Evolutionary conservation across 2,888 invertebrate genomes (phyloP).

Genomic region (Sinohyriopsis cumingii): DNA sequence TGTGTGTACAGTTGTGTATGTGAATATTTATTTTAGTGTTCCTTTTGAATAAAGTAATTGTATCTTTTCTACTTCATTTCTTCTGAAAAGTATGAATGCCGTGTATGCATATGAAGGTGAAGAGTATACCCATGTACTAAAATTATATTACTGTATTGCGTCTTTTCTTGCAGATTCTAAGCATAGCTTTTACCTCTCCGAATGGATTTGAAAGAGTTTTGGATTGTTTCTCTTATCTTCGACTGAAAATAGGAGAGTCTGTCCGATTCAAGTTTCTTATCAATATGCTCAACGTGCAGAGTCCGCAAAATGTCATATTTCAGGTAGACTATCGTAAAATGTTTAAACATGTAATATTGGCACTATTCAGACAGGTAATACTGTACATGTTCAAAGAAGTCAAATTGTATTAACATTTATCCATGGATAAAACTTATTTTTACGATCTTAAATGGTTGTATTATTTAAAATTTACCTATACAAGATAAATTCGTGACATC

Average conservation of each 20-base stretch:
- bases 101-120: too few relatives aligned
- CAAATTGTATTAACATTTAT: not conserved
- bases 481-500: too few relatives aligned
- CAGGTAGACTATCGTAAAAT: slow-evolving; percentile 38
- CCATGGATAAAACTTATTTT: too few relatives aligned
- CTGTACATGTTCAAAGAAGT: not conserved
- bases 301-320: slow-evolving; percentile 52
- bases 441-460: too few relatives aligned
- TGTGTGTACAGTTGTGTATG: too few relatives aligned
- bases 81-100: too few relatives aligned
- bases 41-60: too few relatives aligned
- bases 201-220: slow-evolving; percentile 88
- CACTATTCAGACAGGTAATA: not conserved
- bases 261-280: slow-evolving; percentile 92
- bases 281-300: slow-evolving; percentile 85
- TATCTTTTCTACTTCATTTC: too few relatives aligned
- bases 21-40: too few relatives aligned
- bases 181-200: slow-evolving; percentile 81
- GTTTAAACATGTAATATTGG: not conserved
- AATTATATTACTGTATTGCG: too few relatives aligned
- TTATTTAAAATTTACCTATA: too few relatives aligned
- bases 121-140: too few relatives aligned
- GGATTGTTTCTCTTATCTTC: slow-evolving; percentile 90
- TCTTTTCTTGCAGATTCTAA: slow-evolving; percentile 79
- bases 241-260: slow-evolving; percentile 91